phyloP scores from a whole-genome alignment of 2,797 vertebrate species.

The Melopsittacus undulatus region DNA sequence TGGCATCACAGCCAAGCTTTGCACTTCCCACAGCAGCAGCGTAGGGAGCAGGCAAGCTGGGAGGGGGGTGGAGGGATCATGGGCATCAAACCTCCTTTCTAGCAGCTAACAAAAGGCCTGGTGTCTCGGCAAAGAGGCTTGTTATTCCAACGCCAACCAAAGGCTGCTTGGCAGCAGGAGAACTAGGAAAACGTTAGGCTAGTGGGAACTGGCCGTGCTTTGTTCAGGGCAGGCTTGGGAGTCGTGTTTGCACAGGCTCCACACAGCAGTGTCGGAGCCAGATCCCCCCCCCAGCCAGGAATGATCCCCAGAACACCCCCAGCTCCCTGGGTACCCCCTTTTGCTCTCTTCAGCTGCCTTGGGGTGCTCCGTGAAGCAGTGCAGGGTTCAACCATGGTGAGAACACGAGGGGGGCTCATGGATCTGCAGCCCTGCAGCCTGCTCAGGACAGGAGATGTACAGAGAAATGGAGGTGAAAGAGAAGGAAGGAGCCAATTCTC shows the following conservation, averaged over 20 bases:
- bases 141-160: slow-evolving; percentile 72
- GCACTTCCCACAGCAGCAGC: slow-evolving; percentile 46
- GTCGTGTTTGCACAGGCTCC: slow-evolving; percentile 52
- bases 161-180: slow-evolving; percentile 72
- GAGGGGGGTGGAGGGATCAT: background rate
- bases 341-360: background rate
- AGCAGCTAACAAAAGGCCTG: slow-evolving; percentile 71
- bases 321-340: background rate
- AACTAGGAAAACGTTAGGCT: slow-evolving; percentile 71
- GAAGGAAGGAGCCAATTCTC: background rate
- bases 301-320: background rate
- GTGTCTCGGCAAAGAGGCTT: slow-evolving; percentile 71
- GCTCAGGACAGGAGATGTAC: accelerated
- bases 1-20: slow-evolving; percentile 1
- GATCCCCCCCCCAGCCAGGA: accelerated
- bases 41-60: slow-evolving; percentile 22
- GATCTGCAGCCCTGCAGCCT: background rate
- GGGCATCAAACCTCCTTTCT: slow-evolving; percentile 71
- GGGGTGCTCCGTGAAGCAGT: background rate
- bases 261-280: background rate
- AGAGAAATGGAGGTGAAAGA: background rate
- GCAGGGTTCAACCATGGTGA: accelerated
- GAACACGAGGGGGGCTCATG: accelerated
- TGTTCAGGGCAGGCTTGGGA: background rate
- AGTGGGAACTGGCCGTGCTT: slow-evolving; percentile 58